These are phyloP conservation scores for Melanotaenia maccullochi DNA, from an alignment of 2,797 vertebrate genomes.

Conservation along the genomic window DNA sequence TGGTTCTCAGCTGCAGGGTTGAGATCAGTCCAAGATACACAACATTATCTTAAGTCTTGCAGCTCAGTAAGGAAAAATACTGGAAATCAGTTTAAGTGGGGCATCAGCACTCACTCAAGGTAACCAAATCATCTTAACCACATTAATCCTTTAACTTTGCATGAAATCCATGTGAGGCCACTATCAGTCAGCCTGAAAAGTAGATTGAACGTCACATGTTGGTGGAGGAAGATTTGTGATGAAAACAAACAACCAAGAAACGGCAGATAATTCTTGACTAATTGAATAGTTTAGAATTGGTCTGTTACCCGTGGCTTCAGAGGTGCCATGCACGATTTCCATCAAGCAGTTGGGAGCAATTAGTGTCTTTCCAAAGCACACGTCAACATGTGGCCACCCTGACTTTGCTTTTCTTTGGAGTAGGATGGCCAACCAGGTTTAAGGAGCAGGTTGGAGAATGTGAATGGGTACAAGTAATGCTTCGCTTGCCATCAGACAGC, in stretches of 20 bases:
- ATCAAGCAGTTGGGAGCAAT: neutral
- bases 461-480: neutral
- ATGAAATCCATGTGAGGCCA: slow-evolving; percentile 12
- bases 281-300: neutral
- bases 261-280: neutral
- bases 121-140: slow-evolving; percentile 10
- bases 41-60: neutral
- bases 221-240: neutral
- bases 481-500: neutral
- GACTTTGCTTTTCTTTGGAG: neutral
- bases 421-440: neutral
- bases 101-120: slow-evolving; percentile 14
- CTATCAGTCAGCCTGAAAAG: neutral
- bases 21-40: neutral
- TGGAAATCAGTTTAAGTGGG: slow-evolving; percentile 16
- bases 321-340: neutral
- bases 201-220: no score
- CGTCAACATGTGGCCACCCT: neutral
- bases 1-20: neutral
- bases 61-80: slow-evolving; percentile 3
- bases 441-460: neutral
- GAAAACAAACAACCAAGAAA: neutral
- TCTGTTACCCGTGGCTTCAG: neutral
- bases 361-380: neutral
- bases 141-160: neutral